phyloP scores from a whole-genome alignment of 2,797 vertebrate genomes.

The Macroramphosus scolopax region DNA sequence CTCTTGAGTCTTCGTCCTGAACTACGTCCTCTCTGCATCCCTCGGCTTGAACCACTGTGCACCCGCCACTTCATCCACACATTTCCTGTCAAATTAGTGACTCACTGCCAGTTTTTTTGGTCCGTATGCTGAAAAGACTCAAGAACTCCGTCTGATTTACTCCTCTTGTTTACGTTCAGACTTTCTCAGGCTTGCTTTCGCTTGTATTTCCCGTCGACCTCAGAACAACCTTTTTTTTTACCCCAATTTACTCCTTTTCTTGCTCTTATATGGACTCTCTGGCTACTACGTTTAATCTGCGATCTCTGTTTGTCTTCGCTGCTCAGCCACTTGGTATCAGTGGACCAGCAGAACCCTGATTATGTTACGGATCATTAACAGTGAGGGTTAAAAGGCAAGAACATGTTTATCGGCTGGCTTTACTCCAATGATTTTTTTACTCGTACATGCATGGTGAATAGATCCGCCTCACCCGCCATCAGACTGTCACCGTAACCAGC shows the following conservation, averaged over 20 bases:
- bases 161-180: slow-evolving; percentile 1
- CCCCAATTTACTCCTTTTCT: no score
- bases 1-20: slow-evolving; percentile 73
- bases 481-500: no score
- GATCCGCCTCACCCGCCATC: no score
- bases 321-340: slow-evolving; percentile 3
- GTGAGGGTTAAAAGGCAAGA: not conserved
- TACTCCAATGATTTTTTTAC: no score
- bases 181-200: slow-evolving; percentile 1
- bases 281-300: no score
- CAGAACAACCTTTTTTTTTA: no score
- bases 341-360: no score
- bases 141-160: no score
- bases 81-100: slow-evolving; percentile 3
- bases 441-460: no score
- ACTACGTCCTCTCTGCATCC: not conserved
- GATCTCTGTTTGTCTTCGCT: not conserved
- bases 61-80: not conserved
- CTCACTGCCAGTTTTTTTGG: not conserved
- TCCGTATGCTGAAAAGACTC: no score
- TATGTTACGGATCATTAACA: slow-evolving; percentile 9
- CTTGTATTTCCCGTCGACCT: no score
- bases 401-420: slow-evolving; percentile 8
- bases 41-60: slow-evolving; percentile 13
- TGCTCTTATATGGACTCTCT: not conserved